Evolutionary conservation across 2,113 vertebrate genomes (phyloP).

Genomic region (Entelurus aequoreus): DNA sequence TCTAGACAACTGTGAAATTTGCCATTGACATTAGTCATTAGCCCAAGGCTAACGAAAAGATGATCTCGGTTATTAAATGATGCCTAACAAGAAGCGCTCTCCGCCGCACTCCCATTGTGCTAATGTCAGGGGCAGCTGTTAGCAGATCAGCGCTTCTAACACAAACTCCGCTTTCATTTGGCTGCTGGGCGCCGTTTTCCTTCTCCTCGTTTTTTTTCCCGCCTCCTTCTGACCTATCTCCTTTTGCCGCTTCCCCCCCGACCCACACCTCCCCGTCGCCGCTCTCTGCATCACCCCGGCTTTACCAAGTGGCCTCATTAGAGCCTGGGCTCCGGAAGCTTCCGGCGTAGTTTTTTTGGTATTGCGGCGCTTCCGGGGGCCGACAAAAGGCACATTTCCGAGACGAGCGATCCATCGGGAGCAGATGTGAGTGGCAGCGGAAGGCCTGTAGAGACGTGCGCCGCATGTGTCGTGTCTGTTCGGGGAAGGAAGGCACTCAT

Average conservation of each 20-base stretch:
- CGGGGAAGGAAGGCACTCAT: slow-evolving; percentile 54
- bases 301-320: slow-evolving; percentile 91
- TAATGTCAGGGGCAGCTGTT: slow-evolving; percentile 88
- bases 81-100: slow-evolving; percentile 88
- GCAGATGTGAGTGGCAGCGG: slow-evolving; percentile 58
- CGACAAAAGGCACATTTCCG: slow-evolving; percentile 12
- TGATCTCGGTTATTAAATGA: slow-evolving; percentile 99
- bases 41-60: slow-evolving; percentile 94
- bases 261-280: slow-evolving; percentile 21
- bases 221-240: neutral
- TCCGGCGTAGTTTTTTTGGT: slow-evolving; percentile 75
- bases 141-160: slow-evolving; percentile 64
- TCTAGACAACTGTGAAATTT: slow-evolving; percentile 99
- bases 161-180: slow-evolving; percentile 62
- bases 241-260: neutral
- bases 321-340: slow-evolving; percentile 81
- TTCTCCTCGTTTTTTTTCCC: neutral
- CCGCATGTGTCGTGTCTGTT: neutral
- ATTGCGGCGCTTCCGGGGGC: slow-evolving; percentile 80
- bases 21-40: slow-evolving; percentile 99
- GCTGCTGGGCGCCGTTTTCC: slow-evolving; percentile 31
- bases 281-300: slow-evolving; percentile 74
- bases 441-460: neutral
- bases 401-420: slow-evolving; percentile 70
- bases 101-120: slow-evolving; percentile 57